Base-by-base conservation (phyloP, 2,888 invertebrate genomes). In the Rhogogaster chlorosoma region DNA sequence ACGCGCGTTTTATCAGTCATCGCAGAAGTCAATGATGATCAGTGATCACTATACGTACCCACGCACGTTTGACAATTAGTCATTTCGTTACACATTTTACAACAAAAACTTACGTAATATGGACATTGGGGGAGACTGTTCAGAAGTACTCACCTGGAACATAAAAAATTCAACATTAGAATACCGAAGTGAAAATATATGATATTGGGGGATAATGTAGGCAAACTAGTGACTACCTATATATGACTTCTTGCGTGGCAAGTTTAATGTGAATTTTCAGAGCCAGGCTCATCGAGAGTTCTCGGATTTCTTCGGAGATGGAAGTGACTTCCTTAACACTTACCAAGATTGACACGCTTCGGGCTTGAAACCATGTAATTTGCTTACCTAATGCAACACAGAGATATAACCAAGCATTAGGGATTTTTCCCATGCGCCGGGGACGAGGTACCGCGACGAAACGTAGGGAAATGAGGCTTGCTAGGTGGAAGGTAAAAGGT, bases 281-380 rank as follows among this genome's bases (percentile, higher is more conserved):
- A 53, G n/a, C 71, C 15, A 1, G 49, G 3, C n/a, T 49, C 29
- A 80, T 80, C 38, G 36, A 29, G 22, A 26, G 15, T 38, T 73
- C 15, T 42, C 12, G 22, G 22, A 73, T 73, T 73, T 29, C 18
- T 73, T 73, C 42, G 42, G 42, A 53, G 61, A 80, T 61, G 57
- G 22, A 38, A 80, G 38, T 36, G 38, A 80, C 80, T 80, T 57
- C 61, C 80, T 61, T 22, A 61, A 70, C 83, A 42, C 29, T 64
- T 83, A 83, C 45, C 18, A 26, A 83, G 83, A 67, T 83, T 83
- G 83, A 83, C 45, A 70, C 67, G 67, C 83, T 70, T 83, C 83
- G 83, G 64, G 45, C 49, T n/a, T 67, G 49, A 70, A 83, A 83
- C 70, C 70, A 49, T 83, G 83, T 57, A 83, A 83, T 83, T 83